phyloP scores from a whole-genome alignment of 2,888 invertebrate genomes.

The Pterostichus madidus region DNA sequence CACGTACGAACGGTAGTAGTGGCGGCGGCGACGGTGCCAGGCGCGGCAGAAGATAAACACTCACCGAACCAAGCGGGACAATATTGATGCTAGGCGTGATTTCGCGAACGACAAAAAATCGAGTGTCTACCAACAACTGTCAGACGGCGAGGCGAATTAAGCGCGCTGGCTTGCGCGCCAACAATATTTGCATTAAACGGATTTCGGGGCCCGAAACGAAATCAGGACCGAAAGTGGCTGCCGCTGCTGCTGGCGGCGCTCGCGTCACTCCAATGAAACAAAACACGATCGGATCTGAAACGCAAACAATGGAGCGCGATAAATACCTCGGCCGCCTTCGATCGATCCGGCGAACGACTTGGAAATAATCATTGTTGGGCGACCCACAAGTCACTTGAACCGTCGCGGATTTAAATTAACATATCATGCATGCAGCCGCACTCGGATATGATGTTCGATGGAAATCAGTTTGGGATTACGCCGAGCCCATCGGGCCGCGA shows the following conservation, averaged over 20 bases:
- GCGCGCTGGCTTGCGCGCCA: background rate
- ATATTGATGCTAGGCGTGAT: constrained; percentile 69
- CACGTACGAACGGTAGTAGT: constrained; percentile 5
- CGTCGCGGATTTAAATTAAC: constrained; percentile 55
- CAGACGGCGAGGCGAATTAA: constrained; percentile 16
- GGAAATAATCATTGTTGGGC: background rate
- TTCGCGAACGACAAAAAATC: constrained; percentile 57
- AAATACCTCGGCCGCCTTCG: constrained; percentile 29
- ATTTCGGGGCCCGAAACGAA: constrained; percentile 30
- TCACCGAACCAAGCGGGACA: constrained; percentile 61
- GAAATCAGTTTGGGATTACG: constrained; percentile 27
- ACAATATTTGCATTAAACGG: constrained; percentile 61
- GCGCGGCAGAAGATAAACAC: constrained; percentile 69
- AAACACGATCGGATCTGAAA: constrained; percentile 50
- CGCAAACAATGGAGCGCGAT: constrained; percentile 40
- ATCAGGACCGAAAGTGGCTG: constrained; percentile 13
- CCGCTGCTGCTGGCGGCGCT: background rate
- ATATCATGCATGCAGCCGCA: constrained; percentile 40
- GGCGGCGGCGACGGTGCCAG: background rate
- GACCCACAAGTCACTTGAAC: background rate
- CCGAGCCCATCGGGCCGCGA: constrained; percentile 15
- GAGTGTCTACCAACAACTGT: constrained; percentile 18
- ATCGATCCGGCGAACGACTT: constrained; percentile 17
- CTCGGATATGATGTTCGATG: constrained; percentile 2
- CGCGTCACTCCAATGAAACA: constrained; percentile 17